Percentiles rank a stretch among this genome's conserved stretches.
phyloP scores from a whole-genome alignment of 2,888 invertebrate species.

The Megastigmus dorsalis region DNA sequence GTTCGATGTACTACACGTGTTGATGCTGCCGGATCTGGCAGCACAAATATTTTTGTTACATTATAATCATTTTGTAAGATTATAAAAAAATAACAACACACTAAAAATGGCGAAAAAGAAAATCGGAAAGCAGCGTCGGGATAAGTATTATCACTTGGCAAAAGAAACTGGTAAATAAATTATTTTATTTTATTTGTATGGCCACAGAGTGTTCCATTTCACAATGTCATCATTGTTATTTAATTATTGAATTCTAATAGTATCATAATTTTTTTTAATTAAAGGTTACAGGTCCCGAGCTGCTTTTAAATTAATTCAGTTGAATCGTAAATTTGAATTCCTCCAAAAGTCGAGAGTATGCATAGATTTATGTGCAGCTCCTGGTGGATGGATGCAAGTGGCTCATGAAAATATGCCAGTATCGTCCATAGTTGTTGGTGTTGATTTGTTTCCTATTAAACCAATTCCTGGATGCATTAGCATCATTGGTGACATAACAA shows the following conservation, averaged over 20 bases:
- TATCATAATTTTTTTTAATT: too few relatives aligned
- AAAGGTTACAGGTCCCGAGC: conserved; percentile 95
- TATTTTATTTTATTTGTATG: background rate
- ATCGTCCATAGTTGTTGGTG: conserved; percentile 94
- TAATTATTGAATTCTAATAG: too few relatives aligned
- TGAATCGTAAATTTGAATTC: conserved; percentile 98
- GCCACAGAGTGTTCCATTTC: background rate
- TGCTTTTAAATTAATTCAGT: conserved; percentile 98
- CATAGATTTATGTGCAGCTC: conserved; percentile 98
- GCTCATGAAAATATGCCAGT: conserved; percentile 98
- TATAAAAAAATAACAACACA: conserved; percentile 12
- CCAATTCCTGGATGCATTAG: conserved; percentile 93
- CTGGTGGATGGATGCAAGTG: conserved; percentile 99
- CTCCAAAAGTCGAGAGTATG: conserved; percentile 96
- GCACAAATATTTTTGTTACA: conserved; percentile 13
- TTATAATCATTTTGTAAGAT: conserved; percentile 10
- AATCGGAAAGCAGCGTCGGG: conserved; percentile 97
- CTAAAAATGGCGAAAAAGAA: conserved; percentile 97
- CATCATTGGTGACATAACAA: conserved; percentile 96
- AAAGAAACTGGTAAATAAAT: conserved; percentile 92
- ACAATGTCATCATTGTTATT: background rate
- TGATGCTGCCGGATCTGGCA: background rate
- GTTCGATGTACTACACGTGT: conserved; percentile 46
- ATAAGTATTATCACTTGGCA: conserved; percentile 98
- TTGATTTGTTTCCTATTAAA: conserved; percentile 96